phyloP scores from a whole-genome alignment of 2,888 invertebrate genomes.

The Archaeoteleia sp. region DNA sequence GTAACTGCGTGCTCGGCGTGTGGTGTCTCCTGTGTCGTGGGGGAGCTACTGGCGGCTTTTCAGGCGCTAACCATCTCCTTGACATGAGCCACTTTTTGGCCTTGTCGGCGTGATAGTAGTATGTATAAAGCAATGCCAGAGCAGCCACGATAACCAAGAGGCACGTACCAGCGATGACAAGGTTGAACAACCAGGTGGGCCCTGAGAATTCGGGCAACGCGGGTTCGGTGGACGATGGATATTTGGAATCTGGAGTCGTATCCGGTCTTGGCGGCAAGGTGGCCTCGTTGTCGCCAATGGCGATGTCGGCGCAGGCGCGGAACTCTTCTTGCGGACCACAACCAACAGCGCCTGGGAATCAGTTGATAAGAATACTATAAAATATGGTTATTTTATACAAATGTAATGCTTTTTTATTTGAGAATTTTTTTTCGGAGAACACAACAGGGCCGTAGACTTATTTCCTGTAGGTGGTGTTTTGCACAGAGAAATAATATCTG shows the following conservation, averaged over 20 bases:
- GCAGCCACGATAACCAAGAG: constrained; percentile 81
- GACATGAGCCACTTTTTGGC: constrained; percentile 80
- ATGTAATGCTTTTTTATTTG: not conserved
- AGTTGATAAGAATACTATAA: too few species aligned
- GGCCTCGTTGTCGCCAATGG: constrained; percentile 79
- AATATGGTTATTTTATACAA: too few species aligned
- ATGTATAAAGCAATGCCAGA: constrained; percentile 83
- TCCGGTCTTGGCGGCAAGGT: constrained; percentile 74
- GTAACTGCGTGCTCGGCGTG: constrained; percentile 55
- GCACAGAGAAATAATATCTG: too few species aligned
- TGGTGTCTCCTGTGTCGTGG: constrained; percentile 69
- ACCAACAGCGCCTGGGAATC: constrained; percentile 81
- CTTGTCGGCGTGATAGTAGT: constrained; percentile 84
- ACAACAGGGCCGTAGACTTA: too few species aligned
- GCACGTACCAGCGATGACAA: constrained; percentile 80
- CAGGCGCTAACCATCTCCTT: constrained; percentile 60
- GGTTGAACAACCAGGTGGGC: constrained; percentile 67
- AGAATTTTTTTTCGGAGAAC: too few species aligned
- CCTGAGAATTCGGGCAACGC: constrained; percentile 74
- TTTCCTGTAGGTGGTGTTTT: too few species aligned
- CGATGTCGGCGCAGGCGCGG: constrained; percentile 88
- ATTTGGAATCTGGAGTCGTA: constrained; percentile 74
- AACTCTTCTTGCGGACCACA: constrained; percentile 94
- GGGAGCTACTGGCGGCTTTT: constrained; percentile 69
- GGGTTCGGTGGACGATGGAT: constrained; percentile 74